Evolutionary conservation across 2,797 vertebrate species (phyloP).

Genomic region (Syncerus caffer): DNA sequence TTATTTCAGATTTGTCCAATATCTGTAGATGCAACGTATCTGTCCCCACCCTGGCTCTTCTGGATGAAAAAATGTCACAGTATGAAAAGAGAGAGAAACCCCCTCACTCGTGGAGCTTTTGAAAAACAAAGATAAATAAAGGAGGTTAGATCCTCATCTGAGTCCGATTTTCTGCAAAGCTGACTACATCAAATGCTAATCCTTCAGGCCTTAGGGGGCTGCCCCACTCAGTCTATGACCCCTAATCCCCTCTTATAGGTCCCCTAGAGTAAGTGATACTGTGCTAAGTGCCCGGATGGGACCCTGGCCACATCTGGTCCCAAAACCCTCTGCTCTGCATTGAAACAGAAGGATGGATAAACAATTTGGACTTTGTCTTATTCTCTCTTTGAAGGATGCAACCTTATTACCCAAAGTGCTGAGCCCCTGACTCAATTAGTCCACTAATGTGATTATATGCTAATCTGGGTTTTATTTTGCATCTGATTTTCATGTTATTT

Average conservation of each 20-base stretch:
- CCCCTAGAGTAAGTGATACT: constrained; percentile 79
- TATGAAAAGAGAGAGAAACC: neutral
- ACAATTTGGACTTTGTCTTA: constrained; percentile 61
- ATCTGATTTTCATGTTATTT: constrained; percentile 69
- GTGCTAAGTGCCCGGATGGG: constrained; percentile 77
- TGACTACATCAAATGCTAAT: constrained; percentile 88
- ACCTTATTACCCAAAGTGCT: constrained; percentile 54
- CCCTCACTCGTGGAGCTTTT: neutral
- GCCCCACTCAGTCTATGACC: constrained; percentile 54
- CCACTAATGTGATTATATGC: constrained; percentile 71
- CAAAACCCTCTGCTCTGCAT: constrained; percentile 27
- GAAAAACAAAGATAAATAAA: constrained; percentile 70
- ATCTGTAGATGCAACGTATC: neutral
- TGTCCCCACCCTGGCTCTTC: neutral
- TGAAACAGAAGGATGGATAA: constrained; percentile 73
- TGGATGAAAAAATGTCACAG: neutral
- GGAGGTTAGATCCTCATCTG: constrained; percentile 61
- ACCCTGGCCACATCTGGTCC: constrained; percentile 78
- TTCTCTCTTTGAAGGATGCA: constrained; percentile 41
- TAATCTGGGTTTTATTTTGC: constrained; percentile 55
- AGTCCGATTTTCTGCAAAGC: constrained; percentile 72
- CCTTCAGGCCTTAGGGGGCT: constrained; percentile 81
- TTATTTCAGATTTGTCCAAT: constrained; percentile 7
- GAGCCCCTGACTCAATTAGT: constrained; percentile 62
- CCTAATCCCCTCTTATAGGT: constrained; percentile 77